Percentiles rank a stretch among this genome's conserved stretches.
phyloP scores from a whole-genome alignment of 2,113 vertebrate species.

The Nibea albiflora region DNA sequence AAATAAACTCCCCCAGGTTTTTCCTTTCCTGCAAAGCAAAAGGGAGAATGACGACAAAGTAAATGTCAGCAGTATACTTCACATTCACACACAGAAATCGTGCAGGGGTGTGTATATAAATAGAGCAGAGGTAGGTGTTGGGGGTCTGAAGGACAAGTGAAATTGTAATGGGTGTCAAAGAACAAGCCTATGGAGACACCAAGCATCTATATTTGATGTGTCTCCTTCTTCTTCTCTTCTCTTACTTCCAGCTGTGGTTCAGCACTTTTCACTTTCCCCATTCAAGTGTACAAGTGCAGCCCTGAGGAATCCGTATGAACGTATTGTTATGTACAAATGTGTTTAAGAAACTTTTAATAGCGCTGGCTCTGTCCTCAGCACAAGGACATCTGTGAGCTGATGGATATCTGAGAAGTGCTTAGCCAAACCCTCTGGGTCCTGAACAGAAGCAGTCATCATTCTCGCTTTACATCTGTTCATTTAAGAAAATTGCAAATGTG shows the following conservation, averaged over 20 bases:
- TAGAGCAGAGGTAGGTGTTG: conserved; percentile 57
- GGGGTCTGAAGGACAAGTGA: conserved; percentile 67
- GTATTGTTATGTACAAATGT: conserved; percentile 41
- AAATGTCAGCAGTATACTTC: conserved; percentile 50
- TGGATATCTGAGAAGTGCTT: conserved; percentile 68
- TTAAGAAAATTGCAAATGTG: conserved; percentile 51
- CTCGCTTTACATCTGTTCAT: conserved; percentile 57
- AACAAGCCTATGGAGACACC: conserved; percentile 57
- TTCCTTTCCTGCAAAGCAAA: conserved; percentile 25
- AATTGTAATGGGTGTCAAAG: conserved; percentile 75
- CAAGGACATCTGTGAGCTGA: conserved; percentile 61
- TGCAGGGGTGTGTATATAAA: conserved; percentile 60
- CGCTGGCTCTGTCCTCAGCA: conserved; percentile 39
- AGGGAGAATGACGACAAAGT: conserved; percentile 28
- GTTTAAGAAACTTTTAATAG: conserved; percentile 35
- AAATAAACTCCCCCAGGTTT: conserved; percentile 29
- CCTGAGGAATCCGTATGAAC: neutral
- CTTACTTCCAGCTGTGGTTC: neutral
- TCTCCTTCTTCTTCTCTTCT: conserved; percentile 18
- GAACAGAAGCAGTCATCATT: conserved; percentile 50
- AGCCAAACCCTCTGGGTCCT: conserved; percentile 57
- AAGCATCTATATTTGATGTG: conserved; percentile 41
- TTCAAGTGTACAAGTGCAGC: neutral
- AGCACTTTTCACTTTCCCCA: neutral
- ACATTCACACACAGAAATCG: conserved; percentile 20